Percentiles rank a stretch among this genome's conserved stretches.
Conservation (phyloP, 1,140 invertebrate species). For the Agrilus planipennis region DNA sequence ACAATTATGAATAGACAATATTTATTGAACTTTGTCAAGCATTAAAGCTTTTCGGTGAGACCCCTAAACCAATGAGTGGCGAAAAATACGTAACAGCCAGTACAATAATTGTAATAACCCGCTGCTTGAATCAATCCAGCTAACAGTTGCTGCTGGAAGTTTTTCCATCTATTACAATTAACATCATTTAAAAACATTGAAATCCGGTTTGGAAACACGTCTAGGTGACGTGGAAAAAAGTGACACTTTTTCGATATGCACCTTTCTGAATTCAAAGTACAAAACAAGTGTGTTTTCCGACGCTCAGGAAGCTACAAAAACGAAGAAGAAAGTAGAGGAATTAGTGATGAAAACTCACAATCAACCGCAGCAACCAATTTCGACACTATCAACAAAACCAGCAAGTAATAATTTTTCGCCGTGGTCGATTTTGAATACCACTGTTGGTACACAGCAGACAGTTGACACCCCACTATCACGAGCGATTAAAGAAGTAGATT, state of each 20-base stretch:
- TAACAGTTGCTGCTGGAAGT: not conserved
- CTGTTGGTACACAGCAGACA: too few species aligned
- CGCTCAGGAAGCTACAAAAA: slow-evolving; percentile 2
- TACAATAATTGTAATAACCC: slow-evolving; percentile 14
- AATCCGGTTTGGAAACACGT: not conserved
- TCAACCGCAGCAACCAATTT: too few species aligned
- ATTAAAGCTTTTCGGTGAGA: slow-evolving; percentile 19
- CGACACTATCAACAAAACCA: too few species aligned
- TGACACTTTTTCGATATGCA: slow-evolving; percentile 2
- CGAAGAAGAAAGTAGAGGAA: too few species aligned
- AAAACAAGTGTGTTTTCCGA: too few species aligned
- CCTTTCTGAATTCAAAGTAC: slow-evolving; percentile 5
- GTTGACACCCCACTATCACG: too few species aligned
- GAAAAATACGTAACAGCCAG: slow-evolving; percentile 17
- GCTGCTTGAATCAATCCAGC: not conserved
- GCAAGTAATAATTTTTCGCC: too few species aligned
- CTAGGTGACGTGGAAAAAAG: slow-evolving; percentile 3
- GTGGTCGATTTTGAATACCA: too few species aligned
- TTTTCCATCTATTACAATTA: not conserved
- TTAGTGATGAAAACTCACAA: too few species aligned
- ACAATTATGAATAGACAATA: slow-evolving; percentile 12
- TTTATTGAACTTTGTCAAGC: slow-evolving; percentile 10
- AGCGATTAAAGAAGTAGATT: too few species aligned
- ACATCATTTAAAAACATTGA: not conserved
- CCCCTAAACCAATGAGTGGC: slow-evolving; percentile 15